Conservation (phyloP, 2,888 invertebrate species). For the Pyrrhia umbra region DNA sequence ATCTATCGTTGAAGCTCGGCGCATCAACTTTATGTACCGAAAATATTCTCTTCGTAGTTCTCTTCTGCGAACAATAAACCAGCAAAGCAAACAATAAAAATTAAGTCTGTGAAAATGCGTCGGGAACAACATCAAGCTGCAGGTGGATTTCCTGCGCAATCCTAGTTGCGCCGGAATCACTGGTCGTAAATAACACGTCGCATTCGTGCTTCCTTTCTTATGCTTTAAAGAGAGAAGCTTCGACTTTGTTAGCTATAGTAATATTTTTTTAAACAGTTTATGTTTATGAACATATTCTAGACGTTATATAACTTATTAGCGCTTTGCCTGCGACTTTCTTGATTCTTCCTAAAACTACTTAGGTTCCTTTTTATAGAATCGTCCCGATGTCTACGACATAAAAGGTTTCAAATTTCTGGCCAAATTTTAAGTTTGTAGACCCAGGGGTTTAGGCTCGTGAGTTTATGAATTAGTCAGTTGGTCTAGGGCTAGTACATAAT, state of each 20-base stretch:
- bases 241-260: conserved; percentile 71
- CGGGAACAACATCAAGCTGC: conserved; percentile 69
- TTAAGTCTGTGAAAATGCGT: conserved; percentile 57
- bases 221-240: conserved; percentile 73
- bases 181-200: conserved; percentile 85
- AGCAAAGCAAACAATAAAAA: conserved; percentile 59
- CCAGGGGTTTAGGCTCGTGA: no score
- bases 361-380: no score
- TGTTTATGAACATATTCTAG: conserved; percentile 33
- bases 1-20: conserved; percentile 71
- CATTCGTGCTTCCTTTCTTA: conserved; percentile 83
- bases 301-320: not conserved
- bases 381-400: no score
- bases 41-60: conserved; percentile 4
- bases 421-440: no score
- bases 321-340: no score
- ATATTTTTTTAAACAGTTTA: conserved; percentile 69
- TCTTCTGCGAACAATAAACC: conserved; percentile 33
- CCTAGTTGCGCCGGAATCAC: conserved; percentile 81
- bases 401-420: no score
- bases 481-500: no score
- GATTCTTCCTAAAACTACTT: no score
- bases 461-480: no score
- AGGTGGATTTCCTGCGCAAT: conserved; percentile 80
- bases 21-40: conserved; percentile 32